Evolutionary conservation across 2,797 vertebrate genomes (phyloP).

Genomic region (Pachyuromys duprasi): DNA sequence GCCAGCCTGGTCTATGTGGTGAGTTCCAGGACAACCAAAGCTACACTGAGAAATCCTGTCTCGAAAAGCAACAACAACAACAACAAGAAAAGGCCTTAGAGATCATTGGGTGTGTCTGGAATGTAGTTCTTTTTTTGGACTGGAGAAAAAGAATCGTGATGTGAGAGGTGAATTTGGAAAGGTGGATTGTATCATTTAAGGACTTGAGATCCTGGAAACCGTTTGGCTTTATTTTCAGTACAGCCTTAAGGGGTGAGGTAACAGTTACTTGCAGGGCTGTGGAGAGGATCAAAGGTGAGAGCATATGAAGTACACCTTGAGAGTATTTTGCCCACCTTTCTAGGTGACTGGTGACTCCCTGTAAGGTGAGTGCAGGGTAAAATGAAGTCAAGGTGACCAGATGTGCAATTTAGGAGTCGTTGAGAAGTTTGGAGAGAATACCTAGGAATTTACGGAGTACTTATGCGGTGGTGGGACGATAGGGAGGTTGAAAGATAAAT

Average conservation of each 20-base stretch:
- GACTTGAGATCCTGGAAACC: neutral
- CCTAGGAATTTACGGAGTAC: neutral
- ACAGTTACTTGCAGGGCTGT: neutral
- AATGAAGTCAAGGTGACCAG: neutral
- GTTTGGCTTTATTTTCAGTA: neutral
- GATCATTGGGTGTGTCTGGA: neutral
- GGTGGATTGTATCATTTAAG: neutral
- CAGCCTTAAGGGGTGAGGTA: neutral
- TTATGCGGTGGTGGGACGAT: neutral
- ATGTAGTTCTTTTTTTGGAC: neutral
- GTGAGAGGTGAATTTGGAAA: neutral
- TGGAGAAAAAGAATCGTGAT: neutral
- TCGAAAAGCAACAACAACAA: neutral
- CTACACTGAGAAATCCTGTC: too few relatives aligned
- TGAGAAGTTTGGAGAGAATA: neutral
- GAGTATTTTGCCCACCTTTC: neutral
- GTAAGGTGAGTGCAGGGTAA: neutral
- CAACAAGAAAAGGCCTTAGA: neutral
- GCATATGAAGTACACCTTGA: neutral
- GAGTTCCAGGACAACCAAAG: too few relatives aligned
- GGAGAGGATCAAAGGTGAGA: neutral
- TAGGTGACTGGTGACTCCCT: neutral
- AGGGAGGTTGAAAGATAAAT: neutral
- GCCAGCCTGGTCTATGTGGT: too few relatives aligned
- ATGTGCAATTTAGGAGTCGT: neutral